These are phyloP conservation scores for Florisuga fusca DNA, from an alignment of 2,797 vertebrate genomes.

Conservation along the genomic window DNA sequence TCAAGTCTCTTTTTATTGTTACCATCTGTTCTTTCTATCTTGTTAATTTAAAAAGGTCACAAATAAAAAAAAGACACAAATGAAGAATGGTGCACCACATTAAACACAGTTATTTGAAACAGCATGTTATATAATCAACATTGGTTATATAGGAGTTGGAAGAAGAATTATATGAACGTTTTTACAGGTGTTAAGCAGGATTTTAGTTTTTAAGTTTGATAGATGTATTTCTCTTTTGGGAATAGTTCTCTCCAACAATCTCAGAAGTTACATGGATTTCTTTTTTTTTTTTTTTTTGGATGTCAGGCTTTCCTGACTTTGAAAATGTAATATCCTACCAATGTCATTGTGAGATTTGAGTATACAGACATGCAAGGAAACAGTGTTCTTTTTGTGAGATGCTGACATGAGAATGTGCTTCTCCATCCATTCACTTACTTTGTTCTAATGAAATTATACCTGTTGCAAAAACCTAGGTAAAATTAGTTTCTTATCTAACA, in stretches of 20 bases:
- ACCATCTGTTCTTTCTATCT: background rate
- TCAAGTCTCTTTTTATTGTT: background rate
- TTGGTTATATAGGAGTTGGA: background rate
- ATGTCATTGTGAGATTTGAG: background rate
- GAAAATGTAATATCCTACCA: background rate
- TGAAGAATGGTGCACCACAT: background rate
- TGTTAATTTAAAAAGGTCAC: background rate
- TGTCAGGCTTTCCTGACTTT: background rate
- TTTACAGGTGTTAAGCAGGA: background rate
- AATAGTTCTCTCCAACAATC: background rate
- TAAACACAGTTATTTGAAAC: background rate
- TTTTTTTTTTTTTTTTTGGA: background rate
- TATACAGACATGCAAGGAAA: background rate
- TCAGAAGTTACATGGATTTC: background rate
- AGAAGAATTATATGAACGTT: background rate
- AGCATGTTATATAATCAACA: background rate
- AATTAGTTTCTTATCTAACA: background rate
- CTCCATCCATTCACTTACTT: background rate
- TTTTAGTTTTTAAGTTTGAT: background rate
- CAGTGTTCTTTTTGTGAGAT: background rate
- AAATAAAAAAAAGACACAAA: background rate
- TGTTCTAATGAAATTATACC: background rate
- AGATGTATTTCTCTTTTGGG: background rate
- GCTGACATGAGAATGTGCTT: background rate
- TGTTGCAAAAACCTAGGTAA: background rate